Base-by-base conservation (phyloP, 1,140 invertebrate genomes). In the Aphis gossypii region DNA sequence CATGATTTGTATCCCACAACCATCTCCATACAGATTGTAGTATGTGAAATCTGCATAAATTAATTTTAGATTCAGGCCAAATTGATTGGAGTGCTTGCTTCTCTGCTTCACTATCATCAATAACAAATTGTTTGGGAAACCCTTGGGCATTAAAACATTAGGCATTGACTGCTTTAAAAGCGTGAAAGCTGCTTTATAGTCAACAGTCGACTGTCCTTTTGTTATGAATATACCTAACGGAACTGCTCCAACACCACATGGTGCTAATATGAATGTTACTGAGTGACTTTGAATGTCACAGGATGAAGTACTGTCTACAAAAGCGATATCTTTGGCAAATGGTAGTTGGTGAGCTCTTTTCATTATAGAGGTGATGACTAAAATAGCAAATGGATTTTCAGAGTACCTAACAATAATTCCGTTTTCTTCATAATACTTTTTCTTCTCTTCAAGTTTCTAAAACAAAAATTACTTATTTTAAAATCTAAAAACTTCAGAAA, bases 71-170 rank as follows among this genome's bases (percentile, higher is more conserved):
- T n/a, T n/a, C n/a, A n/a, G n/a, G n/a, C n/a, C n/a, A n/a, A n/a
- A n/a, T n/a, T n/a, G n/a, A n/a, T n/a, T n/a, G n/a, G n/a, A n/a
- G n/a, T n/a, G n/a, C n/a, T n/a, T n/a, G n/a, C n/a, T 76, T 76
- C n/a, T 76, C 68, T 35, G 68, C 68, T 76, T 35, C 68, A 9
- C 68, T 76, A 35, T 76, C 68, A 76, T 76, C 68, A 76, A 76
- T 76, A 76, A 76, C n/a, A 76, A 76, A 76, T 76, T 76, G n/a
- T 76, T 76, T 76, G n/a, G 46, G n/a, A 76, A 76, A 76, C 9
- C 68, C 68, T 76, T 76, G 18, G 6, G 4, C n/a, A 76, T 76
- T 35, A 76, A 76, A 76, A 76, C 30, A 35, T 76, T 76, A 76
- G 68, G 5, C 9, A 76, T 9, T 76, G 60, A 35, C 68, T 76